phyloP scores from a whole-genome alignment of 2,888 invertebrate species.

The Ditylenchus weischeri region DNA sequence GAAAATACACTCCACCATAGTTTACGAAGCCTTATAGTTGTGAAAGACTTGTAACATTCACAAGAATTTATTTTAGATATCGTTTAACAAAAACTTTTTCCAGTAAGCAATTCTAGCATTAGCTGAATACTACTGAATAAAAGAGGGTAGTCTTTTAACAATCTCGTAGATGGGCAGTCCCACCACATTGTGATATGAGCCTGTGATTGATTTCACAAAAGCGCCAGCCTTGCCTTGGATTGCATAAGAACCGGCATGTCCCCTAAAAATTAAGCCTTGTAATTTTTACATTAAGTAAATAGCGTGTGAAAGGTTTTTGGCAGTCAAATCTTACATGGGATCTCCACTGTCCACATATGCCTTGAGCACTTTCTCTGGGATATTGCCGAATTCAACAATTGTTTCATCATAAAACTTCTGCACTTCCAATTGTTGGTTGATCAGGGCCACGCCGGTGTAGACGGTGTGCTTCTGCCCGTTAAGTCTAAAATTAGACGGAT shows the following conservation, averaged over 20 bases:
- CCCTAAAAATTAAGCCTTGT: constrained; percentile 55
- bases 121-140: background rate
- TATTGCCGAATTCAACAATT: constrained; percentile 73
- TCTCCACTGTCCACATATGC: constrained; percentile 83
- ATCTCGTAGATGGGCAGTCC: constrained; percentile 75
- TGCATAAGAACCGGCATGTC: constrained; percentile 82
- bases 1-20: no score
- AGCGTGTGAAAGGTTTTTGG: background rate
- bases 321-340: constrained; percentile 70
- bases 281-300: background rate
- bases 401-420: constrained; percentile 69
- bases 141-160: constrained; percentile 19
- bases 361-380: constrained; percentile 73
- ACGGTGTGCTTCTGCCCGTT: constrained; percentile 77
- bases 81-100: no score
- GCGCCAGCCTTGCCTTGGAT: constrained; percentile 80
- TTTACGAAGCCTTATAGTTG: no score
- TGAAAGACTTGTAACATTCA: no score
- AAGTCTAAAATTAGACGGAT: constrained; percentile 65
- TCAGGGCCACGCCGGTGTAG: constrained; percentile 79
- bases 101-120: no score
- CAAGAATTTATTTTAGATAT: no score
- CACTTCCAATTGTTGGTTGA: constrained; percentile 34
- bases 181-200: constrained; percentile 82
- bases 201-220: constrained; percentile 76